Evolutionary conservation across 2,113 vertebrate species (phyloP), one percentile per base, ranked within the genome.

Genomic region (Parus major): DNA sequence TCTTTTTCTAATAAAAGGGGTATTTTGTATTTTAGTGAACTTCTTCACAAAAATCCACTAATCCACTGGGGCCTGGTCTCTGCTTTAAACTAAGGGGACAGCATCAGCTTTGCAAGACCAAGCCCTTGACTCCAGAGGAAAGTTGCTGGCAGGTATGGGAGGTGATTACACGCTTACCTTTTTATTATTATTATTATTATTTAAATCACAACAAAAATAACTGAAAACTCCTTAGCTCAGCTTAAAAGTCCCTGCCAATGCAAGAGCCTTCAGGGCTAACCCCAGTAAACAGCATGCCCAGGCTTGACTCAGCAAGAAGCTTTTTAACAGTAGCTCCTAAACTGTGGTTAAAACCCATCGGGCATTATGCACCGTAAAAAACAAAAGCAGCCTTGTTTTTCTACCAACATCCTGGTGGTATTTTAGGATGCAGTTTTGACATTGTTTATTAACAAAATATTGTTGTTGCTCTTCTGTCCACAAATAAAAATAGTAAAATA

Each of bases 341-440:
- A 95, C 82, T 95, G 95, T 92, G 97, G 94, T 95, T 97, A 91
- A 94, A 94, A 72, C 89, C 75, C 94, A 94, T 95, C 93, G 95
- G 95, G 85, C 88, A 82, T 93, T 92, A 88, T 0, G 8, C 79
- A 82, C 91, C 82, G 73, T 78, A 90, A 89, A 83, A 97, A 95
- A 97, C 94, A 98, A 98, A 96, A 95, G 75, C 92, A 93, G 82
- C 57, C 88, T 97, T 97, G 92, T 97, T 97, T 97, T 92, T 89
- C 72, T 89, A 65, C 65, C 7, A 88, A 77, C 92, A 84, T 93
- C 84, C 90, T 59, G 49, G 69, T 92, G 86, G 22, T 93, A 57
- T 95, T 97, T 90, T 64, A 94, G 84, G 88, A 95, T 93, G 86
- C 84, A 52, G n/a, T 83, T 94, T 68, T 96, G 92, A 85, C 82